These are phyloP conservation scores for Epinotia ramella DNA, from an alignment of 2,888 invertebrate genomes.

Conservation along the genomic window DNA sequence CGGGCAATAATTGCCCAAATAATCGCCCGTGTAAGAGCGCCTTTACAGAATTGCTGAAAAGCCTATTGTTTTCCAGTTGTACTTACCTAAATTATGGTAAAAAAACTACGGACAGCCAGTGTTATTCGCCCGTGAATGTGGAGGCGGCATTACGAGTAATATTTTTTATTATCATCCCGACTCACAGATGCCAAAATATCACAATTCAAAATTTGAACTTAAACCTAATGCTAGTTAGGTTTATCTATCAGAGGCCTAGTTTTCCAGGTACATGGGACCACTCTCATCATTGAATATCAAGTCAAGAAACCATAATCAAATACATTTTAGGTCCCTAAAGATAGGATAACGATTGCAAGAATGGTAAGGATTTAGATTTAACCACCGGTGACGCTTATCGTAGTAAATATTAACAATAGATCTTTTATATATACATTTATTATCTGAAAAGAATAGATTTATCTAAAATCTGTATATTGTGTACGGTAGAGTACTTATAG, in stretches of 20 bases:
- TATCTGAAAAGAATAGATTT: conserved; percentile 68
- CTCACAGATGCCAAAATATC: conserved; percentile 37
- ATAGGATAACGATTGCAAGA: conserved; percentile 65
- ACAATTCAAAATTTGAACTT: conserved; percentile 15
- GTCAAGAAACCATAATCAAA: conserved; percentile 75
- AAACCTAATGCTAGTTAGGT: conserved; percentile 27
- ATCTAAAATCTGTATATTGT: conserved; percentile 75
- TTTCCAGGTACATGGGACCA: conserved; percentile 81
- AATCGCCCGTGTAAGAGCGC: too few species aligned
- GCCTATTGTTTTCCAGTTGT: too few species aligned
- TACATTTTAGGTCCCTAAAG: conserved; percentile 66
- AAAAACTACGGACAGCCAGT: not conserved
- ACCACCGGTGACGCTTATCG: conserved; percentile 82
- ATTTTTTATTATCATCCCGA: conserved; percentile 15
- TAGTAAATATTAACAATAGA: conserved; percentile 75
- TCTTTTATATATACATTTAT: conserved; percentile 76
- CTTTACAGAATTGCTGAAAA: too few species aligned
- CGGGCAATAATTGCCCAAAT: too few species aligned
- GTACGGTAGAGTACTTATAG: conserved; percentile 71
- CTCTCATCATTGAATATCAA: conserved; percentile 80
- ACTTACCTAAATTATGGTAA: too few species aligned
- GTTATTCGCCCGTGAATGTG: conserved; percentile 13
- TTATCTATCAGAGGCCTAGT: conserved; percentile 68
- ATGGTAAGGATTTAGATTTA: conserved; percentile 70
- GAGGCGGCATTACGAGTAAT: conserved; percentile 2